Percentiles rank a stretch among this genome's conserved stretches.
Evolutionary conservation across 2,888 invertebrate species (phyloP).

Genomic region (Digitonthophagus gazella): DNA sequence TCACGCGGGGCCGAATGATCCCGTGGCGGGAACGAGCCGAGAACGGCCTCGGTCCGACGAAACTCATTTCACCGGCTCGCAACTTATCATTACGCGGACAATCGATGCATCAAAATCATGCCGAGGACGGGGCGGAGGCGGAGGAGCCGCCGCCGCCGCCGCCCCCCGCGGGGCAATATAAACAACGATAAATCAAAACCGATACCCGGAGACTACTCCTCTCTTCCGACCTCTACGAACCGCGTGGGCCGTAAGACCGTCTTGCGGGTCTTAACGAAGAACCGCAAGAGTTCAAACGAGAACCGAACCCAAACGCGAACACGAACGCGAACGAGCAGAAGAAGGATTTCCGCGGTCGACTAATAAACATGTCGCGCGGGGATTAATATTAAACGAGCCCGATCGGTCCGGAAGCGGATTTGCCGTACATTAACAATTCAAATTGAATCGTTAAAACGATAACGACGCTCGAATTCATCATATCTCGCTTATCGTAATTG

Average conservation of each 20-base stretch:
- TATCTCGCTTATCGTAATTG: slow-evolving; percentile 15
- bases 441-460: slow-evolving; percentile 9
- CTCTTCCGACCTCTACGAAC: background rate
- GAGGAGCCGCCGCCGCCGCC: background rate
- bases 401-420: background rate
- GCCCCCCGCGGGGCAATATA: slow-evolving; percentile 2
- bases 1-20: background rate
- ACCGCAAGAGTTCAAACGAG: no score
- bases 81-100: slow-evolving; percentile 11
- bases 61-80: slow-evolving; percentile 6
- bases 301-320: no score
- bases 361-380: background rate
- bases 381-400: background rate
- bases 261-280: background rate
- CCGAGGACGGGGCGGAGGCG: background rate
- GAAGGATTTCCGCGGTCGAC: background rate
- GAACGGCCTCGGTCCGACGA: background rate
- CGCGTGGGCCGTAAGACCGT: background rate
- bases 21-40: background rate
- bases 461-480: slow-evolving; percentile 3
- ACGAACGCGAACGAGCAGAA: no score
- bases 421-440: slow-evolving; percentile 10
- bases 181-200: slow-evolving; percentile 15
- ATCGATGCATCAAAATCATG: slow-evolving; percentile 15
- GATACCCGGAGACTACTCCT: slow-evolving; percentile 5